phyloP scores from a whole-genome alignment of 2,888 invertebrate species.

The Athalia cordata region DNA sequence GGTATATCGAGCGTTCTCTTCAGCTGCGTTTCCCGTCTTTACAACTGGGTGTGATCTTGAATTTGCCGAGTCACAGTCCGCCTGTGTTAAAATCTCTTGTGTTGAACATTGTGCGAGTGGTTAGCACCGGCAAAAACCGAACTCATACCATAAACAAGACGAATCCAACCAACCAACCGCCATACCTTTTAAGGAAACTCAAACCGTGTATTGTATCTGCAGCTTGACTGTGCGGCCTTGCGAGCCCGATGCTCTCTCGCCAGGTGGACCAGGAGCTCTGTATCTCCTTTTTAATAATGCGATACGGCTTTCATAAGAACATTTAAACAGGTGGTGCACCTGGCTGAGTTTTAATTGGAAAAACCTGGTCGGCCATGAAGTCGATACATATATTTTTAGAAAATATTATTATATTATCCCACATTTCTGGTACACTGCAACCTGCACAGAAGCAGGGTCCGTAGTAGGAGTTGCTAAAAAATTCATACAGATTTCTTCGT shows the following conservation, averaged over 20 bases:
- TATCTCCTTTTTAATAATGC: slow-evolving; percentile 15
- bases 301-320: slow-evolving; percentile 24
- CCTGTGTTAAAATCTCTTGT: neutral
- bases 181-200: slow-evolving; percentile 37
- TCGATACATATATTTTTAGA: slow-evolving; percentile 25
- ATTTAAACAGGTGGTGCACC: slow-evolving; percentile 32
- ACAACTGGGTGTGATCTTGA: neutral
- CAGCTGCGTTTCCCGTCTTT: slow-evolving; percentile 4
- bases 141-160: neutral
- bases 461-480: no score
- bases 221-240: slow-evolving; percentile 23
- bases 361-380: neutral
- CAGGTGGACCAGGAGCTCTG: neutral
- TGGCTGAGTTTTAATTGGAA: slow-evolving; percentile 25
- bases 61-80: slow-evolving; percentile 13
- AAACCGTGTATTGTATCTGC: neutral
- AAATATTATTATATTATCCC: slow-evolving; percentile 23
- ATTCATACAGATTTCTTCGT: no score
- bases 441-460: neutral
- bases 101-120: neutral
- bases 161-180: slow-evolving; percentile 3
- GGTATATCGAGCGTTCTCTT: no score
- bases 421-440: neutral
- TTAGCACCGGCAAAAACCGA: neutral
- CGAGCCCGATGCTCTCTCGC: slow-evolving; percentile 10